Base-by-base conservation (phyloP, 1,140 invertebrate genomes). In the Diabrotica undecimpunctata region DNA sequence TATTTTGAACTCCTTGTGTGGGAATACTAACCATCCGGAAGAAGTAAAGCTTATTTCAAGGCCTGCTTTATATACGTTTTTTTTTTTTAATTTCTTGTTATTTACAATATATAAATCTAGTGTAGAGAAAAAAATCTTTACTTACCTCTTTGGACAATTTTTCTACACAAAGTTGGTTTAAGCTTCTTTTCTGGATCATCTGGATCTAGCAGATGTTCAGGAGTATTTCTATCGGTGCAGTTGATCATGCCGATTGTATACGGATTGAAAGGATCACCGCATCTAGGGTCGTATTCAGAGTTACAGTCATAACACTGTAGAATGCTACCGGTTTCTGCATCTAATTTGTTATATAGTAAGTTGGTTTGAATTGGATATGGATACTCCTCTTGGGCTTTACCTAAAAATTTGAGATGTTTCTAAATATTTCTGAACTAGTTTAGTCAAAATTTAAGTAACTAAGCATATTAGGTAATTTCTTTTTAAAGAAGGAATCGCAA, bases 231-330 rank as follows among this genome's bases (percentile, higher is more conserved):
- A 74, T 91, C 84, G 61, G 89, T 88, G 79, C 93, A 95, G 78
- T 95, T 93, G 5, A 94, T 88, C 61, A 85, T 83, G 12, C 90
- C 92, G 60, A 95, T 84, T 54, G 88, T 90, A 77, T 90, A 92
- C 0, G 87, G 80, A 75, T 93, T 87, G 74, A 95, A 95, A 4
- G 90, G 89, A 74, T 94, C 90, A 4, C 88, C 93, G 74, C 92
- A 95, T 71, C 91, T 84, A 14, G 89, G 90, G 79, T 95, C 92
- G 72, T 87, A 93, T 54, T 85, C 86, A 59, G 91, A 93, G 80
- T 94, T 95, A 79, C 92, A 95, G 68, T 93, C 86, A 73, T 92
- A 95, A 75, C 92, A 95, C 36, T 56, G 59, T 9, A 74, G 62
- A n/a, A 8, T 46, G n/a, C 4, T 46, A 46, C 41, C 41, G n/a